Evolutionary conservation across 2,797 vertebrate genomes (phyloP).

Genomic region (Chiloscyllium punctatum): DNA sequence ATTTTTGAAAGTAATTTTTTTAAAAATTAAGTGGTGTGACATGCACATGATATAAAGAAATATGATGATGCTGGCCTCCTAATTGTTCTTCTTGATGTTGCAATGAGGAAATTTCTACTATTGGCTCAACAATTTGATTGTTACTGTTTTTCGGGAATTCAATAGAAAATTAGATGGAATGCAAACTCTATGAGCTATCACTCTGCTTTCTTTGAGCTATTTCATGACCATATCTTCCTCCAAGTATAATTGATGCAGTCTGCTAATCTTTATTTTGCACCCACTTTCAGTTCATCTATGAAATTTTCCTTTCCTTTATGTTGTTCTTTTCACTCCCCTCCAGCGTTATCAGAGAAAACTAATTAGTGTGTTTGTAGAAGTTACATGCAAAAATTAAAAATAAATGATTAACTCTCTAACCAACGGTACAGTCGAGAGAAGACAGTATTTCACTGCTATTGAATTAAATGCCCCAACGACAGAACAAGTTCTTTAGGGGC

Average conservation of each 20-base stretch:
- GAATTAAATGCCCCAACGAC: neutral
- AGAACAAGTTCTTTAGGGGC: neutral
- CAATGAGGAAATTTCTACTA: neutral
- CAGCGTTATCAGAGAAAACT: neutral
- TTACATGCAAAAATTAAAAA: constrained; percentile 11
- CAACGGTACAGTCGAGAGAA: neutral
- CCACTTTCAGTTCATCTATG: neutral
- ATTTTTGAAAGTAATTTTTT: neutral
- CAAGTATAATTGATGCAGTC: neutral
- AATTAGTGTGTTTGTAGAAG: neutral
- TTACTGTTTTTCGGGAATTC: neutral
- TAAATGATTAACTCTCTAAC: neutral
- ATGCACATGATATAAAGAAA: neutral
- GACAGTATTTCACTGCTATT: neutral
- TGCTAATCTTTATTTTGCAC: neutral
- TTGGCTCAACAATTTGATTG: neutral
- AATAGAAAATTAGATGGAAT: neutral
- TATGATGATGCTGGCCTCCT: neutral
- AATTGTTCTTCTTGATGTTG: neutral
- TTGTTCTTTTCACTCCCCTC: neutral
- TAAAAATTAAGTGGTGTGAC: no score
- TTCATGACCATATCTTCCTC: neutral
- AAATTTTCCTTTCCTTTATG: neutral
- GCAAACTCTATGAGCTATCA: neutral
- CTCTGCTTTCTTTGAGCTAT: neutral